Percentiles rank a stretch among this genome's conserved stretches.
Evolutionary conservation across 2,888 invertebrate species (phyloP).

Genomic region (Macaria liturata): DNA sequence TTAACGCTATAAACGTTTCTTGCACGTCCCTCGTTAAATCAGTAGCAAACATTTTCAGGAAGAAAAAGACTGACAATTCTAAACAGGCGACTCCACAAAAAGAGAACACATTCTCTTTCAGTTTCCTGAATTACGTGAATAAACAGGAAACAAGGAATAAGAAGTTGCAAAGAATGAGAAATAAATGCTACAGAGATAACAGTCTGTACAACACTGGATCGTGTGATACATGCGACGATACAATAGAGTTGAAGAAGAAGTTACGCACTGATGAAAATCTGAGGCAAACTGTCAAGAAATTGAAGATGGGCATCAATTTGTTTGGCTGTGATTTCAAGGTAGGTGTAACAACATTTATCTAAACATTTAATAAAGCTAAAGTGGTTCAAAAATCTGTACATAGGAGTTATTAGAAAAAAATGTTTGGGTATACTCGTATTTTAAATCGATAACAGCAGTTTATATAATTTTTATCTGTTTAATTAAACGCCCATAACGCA

Average conservation of each 20-base stretch:
- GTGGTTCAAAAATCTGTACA: no score
- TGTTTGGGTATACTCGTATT: no score
- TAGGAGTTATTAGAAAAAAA: no score
- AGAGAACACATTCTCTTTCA: conserved; percentile 45
- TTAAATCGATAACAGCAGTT: no score
- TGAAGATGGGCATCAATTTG: conserved; percentile 71
- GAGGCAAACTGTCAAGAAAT: conserved; percentile 61
- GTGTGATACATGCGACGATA: conserved; percentile 67
- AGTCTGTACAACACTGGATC: conserved; percentile 34
- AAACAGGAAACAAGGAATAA: conserved; percentile 51
- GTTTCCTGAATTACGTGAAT: conserved; percentile 67
- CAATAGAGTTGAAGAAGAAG: conserved; percentile 55
- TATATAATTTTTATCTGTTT: no score
- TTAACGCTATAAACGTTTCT: conserved; percentile 64
- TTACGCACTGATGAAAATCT: conserved; percentile 52
- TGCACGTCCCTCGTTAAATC: conserved; percentile 64
- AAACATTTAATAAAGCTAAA: no score
- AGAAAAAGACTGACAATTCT: conserved; percentile 12
- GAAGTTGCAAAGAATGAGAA: conserved; percentile 20
- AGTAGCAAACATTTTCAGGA: conserved; percentile 60
- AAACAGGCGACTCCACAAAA: conserved; percentile 4
- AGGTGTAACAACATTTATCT: conserved; percentile 7
- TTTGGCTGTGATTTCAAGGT: conserved; percentile 79
- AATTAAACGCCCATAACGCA: no score
- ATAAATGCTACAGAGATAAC: conserved; percentile 15